phyloP scores from a whole-genome alignment of 2,797 vertebrate species.

The Heteromormyrus szaboi region DNA sequence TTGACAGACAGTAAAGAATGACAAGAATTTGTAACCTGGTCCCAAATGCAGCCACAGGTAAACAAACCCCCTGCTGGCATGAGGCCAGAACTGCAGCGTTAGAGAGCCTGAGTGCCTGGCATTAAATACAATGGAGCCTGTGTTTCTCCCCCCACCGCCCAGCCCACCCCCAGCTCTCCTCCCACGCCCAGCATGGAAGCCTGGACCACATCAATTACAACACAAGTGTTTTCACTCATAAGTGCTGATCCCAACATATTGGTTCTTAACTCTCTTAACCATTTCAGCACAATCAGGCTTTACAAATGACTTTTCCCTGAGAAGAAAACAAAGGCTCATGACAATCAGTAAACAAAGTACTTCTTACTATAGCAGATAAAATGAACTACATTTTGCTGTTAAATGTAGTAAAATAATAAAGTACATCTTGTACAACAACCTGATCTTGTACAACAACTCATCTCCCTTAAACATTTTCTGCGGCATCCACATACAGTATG shows the following conservation, averaged over 20 bases:
- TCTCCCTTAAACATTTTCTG: background rate
- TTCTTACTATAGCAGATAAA: background rate
- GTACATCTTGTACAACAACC: background rate
- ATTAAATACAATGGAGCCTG: slow-evolving; percentile 50
- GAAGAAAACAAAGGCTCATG: background rate
- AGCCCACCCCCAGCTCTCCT: background rate
- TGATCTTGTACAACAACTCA: background rate
- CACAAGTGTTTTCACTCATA: slow-evolving; percentile 36
- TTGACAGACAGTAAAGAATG: slow-evolving; percentile 27
- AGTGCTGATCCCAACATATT: background rate
- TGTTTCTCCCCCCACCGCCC: slow-evolving; percentile 35
- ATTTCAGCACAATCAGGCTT: background rate
- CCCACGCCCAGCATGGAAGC: background rate
- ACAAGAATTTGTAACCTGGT: slow-evolving; percentile 46
- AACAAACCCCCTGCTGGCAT: slow-evolving; percentile 23
- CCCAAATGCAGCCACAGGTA: slow-evolving; percentile 37
- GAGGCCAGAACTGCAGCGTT: slow-evolving; percentile 26
- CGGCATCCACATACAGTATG: background rate
- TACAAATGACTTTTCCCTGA: background rate
- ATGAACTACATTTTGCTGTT: background rate
- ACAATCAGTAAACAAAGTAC: background rate
- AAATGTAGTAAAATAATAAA: background rate
- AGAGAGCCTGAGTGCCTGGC: slow-evolving; percentile 25
- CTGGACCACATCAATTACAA: slow-evolving; percentile 34
- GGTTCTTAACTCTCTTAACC: background rate